Evolutionary conservation across 2,888 invertebrate species (phyloP).

Genomic region (Mechanitis messenoides): DNA sequence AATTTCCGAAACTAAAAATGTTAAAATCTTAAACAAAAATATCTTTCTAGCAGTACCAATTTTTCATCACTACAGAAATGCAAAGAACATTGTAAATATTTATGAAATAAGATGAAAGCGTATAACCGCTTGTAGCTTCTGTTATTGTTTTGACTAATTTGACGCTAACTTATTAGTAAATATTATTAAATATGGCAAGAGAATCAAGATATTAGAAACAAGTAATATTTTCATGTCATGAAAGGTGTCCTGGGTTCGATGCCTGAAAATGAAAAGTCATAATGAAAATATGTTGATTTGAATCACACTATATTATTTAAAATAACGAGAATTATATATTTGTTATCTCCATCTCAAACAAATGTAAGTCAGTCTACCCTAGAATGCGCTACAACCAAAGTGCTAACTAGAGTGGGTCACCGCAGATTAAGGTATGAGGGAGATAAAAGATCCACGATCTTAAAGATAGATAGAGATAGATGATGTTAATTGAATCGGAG

Average conservation of each 20-base stretch:
- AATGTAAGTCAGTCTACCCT: conserved; percentile 44
- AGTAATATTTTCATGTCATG: too few species aligned
- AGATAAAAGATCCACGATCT: conserved; percentile 15
- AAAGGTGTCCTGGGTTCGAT: too few species aligned
- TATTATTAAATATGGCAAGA: neutral
- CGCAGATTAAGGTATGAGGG: conserved; percentile 41
- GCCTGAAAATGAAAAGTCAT: too few species aligned
- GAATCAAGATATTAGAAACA: too few species aligned
- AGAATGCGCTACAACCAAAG: conserved; percentile 56
- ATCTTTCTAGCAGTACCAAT: conserved; percentile 10
- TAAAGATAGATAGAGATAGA: conserved; percentile 28
- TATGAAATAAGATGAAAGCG: conserved; percentile 18
- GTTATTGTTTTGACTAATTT: conserved; percentile 23
- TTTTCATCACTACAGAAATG: conserved; percentile 14
- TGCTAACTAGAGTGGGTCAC: conserved; percentile 58
- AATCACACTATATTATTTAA: too few species aligned
- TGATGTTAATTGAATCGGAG: conserved; percentile 52
- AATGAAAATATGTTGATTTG: too few species aligned
- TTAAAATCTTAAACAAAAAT: neutral
- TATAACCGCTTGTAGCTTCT: conserved; percentile 16
- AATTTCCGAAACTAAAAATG: neutral
- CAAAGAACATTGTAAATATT: conserved; percentile 22
- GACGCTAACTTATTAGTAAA: conserved; percentile 8
- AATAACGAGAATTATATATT: too few species aligned
- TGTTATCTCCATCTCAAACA: conserved; percentile 32